phyloP scores from a whole-genome alignment of 2,113 vertebrate species.

The Lonchura striata region DNA sequence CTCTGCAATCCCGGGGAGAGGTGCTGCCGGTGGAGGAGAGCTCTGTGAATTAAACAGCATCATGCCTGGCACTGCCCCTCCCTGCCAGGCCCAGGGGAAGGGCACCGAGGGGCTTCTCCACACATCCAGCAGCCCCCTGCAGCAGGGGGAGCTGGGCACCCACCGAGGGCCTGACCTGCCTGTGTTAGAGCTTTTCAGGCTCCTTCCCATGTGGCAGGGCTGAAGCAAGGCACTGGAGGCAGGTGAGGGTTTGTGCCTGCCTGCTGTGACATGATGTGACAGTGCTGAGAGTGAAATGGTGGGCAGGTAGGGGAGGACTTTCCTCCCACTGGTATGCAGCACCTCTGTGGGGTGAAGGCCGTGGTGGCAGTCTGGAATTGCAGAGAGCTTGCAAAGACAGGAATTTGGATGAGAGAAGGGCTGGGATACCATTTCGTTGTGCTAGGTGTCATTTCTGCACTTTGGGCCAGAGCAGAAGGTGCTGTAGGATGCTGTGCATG shows the following conservation, averaged over 20 bases:
- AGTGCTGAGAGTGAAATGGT: neutral
- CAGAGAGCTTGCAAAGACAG: neutral
- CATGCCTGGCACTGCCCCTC: neutral
- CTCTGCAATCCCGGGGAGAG: constrained; percentile 40
- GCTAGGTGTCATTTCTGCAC: neutral
- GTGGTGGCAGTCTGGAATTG: neutral
- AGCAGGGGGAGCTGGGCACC: neutral
- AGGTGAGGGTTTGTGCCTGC: neutral
- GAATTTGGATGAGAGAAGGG: neutral
- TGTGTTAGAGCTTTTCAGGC: neutral
- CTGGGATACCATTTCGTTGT: fast-evolving
- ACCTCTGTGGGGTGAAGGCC: neutral
- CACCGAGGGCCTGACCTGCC: neutral
- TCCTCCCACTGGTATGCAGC: neutral
- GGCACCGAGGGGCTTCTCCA: neutral
- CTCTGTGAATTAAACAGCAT: neutral
- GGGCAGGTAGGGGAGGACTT: neutral
- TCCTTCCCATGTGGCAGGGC: neutral
- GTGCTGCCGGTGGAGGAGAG: neutral
- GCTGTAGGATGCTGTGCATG: neutral
- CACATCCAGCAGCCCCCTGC: neutral
- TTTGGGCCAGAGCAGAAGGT: neutral
- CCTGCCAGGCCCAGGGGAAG: neutral
- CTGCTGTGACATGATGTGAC: neutral
- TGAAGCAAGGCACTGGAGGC: neutral